phyloP scores from a whole-genome alignment of 2,797 vertebrate genomes.

The Sylvia borin region DNA sequence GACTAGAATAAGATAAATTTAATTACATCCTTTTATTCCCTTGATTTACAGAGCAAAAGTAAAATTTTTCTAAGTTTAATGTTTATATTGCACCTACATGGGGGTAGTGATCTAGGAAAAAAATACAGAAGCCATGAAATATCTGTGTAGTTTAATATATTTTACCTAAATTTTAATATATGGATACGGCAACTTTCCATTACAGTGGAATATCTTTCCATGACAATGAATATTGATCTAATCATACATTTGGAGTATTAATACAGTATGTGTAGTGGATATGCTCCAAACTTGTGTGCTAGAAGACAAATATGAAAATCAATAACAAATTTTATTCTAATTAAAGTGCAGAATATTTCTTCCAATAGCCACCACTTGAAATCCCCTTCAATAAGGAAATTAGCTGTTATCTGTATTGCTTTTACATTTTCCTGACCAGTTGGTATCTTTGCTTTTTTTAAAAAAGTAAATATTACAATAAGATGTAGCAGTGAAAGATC shows the following conservation, averaged over 20 bases:
- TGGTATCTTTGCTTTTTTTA: conserved; percentile 2
- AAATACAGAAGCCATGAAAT: neutral
- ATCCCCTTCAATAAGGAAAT: neutral
- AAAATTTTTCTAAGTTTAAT: neutral
- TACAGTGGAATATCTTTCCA: conserved; percentile 2
- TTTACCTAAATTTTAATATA: conserved; percentile 27
- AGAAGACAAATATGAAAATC: conserved; percentile 63
- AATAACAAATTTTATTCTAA: conserved; percentile 58
- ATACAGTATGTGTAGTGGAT: conserved; percentile 5
- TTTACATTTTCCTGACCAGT: conserved; percentile 1
- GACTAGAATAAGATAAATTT: neutral
- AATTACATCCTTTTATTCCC: neutral
- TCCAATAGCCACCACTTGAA: conserved; percentile 36
- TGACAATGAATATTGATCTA: conserved; percentile 43
- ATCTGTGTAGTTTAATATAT: neutral
- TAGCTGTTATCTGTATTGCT: neutral
- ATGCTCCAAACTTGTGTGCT: conserved; percentile 42
- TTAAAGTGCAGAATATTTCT: conserved; percentile 40
- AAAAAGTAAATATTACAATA: neutral
- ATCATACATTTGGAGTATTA: conserved; percentile 27
- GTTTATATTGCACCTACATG: neutral
- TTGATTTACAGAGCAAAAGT: neutral
- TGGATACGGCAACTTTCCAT: neutral
- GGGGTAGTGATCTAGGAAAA: neutral
- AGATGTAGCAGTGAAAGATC: neutral